Evolutionary conservation across 2,797 vertebrate genomes (phyloP).

Genomic region (Vipera latastei): DNA sequence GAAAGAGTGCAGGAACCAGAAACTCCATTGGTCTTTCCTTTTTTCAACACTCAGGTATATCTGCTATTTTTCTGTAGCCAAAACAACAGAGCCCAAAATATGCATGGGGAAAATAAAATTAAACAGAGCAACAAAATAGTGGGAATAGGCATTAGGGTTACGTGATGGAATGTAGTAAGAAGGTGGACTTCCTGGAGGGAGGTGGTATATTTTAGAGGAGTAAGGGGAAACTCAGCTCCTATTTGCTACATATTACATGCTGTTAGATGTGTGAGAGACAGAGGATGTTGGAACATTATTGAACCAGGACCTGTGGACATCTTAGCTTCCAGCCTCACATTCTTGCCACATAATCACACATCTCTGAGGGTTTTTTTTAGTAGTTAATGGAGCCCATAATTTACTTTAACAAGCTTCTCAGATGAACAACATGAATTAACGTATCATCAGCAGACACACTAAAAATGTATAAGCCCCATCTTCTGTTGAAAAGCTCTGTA

Average conservation of each 20-base stretch:
- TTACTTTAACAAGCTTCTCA: constrained; percentile 62
- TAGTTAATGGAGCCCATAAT: constrained; percentile 61
- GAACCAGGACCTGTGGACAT: background rate
- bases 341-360: constrained; percentile 46
- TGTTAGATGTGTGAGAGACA: background rate
- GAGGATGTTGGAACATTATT: background rate
- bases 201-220: background rate
- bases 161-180: background rate
- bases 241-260: no score
- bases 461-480: constrained; percentile 62
- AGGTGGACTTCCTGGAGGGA: background rate
- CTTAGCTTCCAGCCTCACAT: constrained; percentile 45
- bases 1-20: background rate
- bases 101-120: background rate
- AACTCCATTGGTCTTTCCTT: background rate
- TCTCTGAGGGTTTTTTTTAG: constrained; percentile 51
- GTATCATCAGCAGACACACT: constrained; percentile 43
- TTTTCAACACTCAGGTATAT: background rate
- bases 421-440: constrained; percentile 71
- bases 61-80: background rate
- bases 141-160: background rate
- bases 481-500: constrained; percentile 63
- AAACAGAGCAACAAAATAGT: background rate
- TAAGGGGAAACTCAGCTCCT: background rate
- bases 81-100: background rate